Percentiles rank a stretch among this genome's conserved stretches.
Evolutionary conservation across 2,113 vertebrate species (phyloP).

Genomic region (Motacilla alba): DNA sequence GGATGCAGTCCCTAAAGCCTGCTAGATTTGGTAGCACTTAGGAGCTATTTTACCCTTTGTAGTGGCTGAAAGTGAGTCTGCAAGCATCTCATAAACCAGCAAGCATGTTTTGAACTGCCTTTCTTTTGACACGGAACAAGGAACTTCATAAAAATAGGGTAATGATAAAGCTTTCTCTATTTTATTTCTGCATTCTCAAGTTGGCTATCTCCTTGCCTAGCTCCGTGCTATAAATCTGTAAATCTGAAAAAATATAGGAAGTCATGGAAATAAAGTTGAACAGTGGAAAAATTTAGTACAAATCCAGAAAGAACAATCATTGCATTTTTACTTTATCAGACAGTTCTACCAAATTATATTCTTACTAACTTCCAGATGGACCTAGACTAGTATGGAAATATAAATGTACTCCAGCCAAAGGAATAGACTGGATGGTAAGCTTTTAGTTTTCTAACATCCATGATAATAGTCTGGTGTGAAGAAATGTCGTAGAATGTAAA

Average conservation of each 20-base stretch:
- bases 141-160: neutral
- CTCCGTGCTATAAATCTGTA: neutral
- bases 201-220: neutral
- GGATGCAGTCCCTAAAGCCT: neutral
- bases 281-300: neutral
- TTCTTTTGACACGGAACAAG: neutral
- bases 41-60: neutral
- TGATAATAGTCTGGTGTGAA: neutral
- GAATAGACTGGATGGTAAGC: neutral
- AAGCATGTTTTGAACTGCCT: neutral
- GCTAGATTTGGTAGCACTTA: neutral
- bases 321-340: neutral
- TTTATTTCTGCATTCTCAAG: neutral
- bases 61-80: neutral
- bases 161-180: neutral
- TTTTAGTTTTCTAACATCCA: neutral
- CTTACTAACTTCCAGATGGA: neutral
- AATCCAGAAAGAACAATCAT: rapidly evolving
- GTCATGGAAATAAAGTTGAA: neutral
- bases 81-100: neutral
- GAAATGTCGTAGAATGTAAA: neutral
- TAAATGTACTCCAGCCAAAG: neutral
- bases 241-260: neutral
- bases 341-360: neutral
- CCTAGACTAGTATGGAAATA: neutral